phyloP scores from a whole-genome alignment of 2,888 invertebrate species.

The Exocentrus adspersus region DNA sequence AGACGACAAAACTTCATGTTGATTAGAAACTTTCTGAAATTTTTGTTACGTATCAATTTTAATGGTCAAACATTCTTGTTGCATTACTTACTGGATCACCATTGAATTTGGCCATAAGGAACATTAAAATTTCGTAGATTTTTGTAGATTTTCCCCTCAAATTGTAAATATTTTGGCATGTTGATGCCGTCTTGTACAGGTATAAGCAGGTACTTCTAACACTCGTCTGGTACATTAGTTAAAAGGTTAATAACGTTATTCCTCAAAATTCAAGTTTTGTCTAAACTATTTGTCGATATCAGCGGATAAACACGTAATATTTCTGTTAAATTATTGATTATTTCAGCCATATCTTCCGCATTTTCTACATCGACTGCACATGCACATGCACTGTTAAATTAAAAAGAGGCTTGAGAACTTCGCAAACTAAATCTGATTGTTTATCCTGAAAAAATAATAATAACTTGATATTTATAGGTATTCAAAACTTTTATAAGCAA shows the following conservation, averaged over 20 bases:
- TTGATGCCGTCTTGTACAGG: conserved; percentile 60
- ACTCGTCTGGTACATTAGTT: conserved; percentile 81
- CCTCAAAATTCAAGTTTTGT: conserved; percentile 74
- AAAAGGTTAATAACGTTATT: conserved; percentile 87
- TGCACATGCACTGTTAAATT: conserved; percentile 75
- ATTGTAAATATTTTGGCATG: conserved; percentile 66
- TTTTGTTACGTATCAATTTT: too few species aligned
- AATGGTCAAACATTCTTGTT: too few species aligned
- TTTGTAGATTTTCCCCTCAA: conserved; percentile 79
- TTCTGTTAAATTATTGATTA: conserved; percentile 75
- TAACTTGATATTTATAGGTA: neutral
- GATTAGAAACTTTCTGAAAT: conserved; percentile 65
- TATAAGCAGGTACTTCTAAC: conserved; percentile 76
- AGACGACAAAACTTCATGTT: conserved; percentile 81
- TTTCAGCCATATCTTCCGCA: conserved; percentile 77
- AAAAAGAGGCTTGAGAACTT: conserved; percentile 82
- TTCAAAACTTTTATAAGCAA: neutral
- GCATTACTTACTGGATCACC: conserved; percentile 65
- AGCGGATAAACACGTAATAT: conserved; percentile 77
- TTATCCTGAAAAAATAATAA: conserved; percentile 68
- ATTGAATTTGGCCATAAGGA: conserved; percentile 73
- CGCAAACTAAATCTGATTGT: conserved; percentile 74
- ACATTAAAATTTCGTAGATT: conserved; percentile 75
- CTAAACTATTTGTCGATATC: conserved; percentile 67
- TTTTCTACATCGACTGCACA: conserved; percentile 62